phyloP scores from a whole-genome alignment of 2,797 vertebrate species.

The Sparidentex hasta region DNA sequence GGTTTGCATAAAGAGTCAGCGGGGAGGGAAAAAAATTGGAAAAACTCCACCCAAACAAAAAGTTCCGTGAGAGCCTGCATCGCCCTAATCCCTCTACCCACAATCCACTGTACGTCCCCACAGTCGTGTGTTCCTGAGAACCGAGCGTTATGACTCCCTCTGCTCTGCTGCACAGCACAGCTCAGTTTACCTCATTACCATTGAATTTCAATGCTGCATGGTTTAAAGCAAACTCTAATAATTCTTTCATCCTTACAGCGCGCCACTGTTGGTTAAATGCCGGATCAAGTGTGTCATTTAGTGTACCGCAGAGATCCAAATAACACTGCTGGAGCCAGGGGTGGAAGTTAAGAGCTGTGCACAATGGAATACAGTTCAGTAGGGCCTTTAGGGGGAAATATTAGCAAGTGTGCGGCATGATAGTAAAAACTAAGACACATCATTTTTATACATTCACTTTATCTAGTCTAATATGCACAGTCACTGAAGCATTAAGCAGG shows the following conservation, averaged over 20 bases:
- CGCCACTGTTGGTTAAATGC: conserved; percentile 56
- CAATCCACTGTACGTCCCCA: conserved; percentile 39
- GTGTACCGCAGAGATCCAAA: conserved; percentile 25
- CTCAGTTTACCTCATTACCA: conserved; percentile 70
- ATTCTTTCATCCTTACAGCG: conserved; percentile 47
- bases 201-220: conserved; percentile 58
- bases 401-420: not conserved
- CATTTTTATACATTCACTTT: not conserved
- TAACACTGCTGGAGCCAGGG: conserved; percentile 15
- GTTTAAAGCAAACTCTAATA: conserved; percentile 63
- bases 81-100: conserved; percentile 44
- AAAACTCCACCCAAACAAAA: conserved; percentile 63
- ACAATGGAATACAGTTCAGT: conserved; percentile 18
- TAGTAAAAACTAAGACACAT: not conserved
- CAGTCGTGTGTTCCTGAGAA: conserved; percentile 48
- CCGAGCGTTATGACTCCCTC: conserved; percentile 48
- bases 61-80: conserved; percentile 48
- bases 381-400: not conserved
- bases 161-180: conserved; percentile 44
- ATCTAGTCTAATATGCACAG: conserved; percentile 1
- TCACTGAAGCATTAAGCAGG: not conserved
- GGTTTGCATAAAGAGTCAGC: conserved; percentile 74
- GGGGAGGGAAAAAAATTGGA: conserved; percentile 54
- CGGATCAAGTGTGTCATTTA: conserved; percentile 61
- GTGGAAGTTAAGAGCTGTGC: conserved; percentile 25